Base-by-base conservation (phyloP, 2,888 invertebrate genomes). In the Amorpha juglandis region DNA sequence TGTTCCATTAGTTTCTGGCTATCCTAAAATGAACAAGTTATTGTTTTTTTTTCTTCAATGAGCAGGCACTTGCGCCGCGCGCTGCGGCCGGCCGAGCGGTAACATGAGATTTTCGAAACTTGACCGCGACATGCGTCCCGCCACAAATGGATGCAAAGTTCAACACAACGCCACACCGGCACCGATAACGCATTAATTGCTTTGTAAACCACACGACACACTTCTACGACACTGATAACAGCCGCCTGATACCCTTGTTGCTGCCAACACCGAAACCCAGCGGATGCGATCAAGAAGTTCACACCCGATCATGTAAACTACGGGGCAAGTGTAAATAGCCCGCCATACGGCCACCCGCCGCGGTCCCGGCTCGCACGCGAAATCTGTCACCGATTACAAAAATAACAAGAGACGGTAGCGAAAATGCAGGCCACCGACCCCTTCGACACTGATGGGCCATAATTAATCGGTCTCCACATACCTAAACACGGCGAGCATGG, bases 401-500 rank as follows among this genome's bases (percentile, higher is more conserved):
- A 86, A 89, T 86, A 80, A 80, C 74, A 52, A 71, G 69, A 78
- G 73, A 80, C 77, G 74, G 83, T 87, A 84, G 86, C 86, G 76
- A 88, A 87, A 87, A 83, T 82, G 79, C 80, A 84, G 90, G 89
- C 87, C 89, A 87, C 78, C 87, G 91, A 90, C 90, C 88, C 83
- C 87, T 83, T 78, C 78, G 77, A 78, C 82, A 84, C 83, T 88
- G 88, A 91, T 90, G 90, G 87, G 82, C 84, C 89, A 89, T 90
- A 91, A 91, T 92, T 91, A 91, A 91, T 90, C 88, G 85, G 79
- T 80, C 76, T 72, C 80, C 83, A 91, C 92, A 90, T 93, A 93
- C 93, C 93, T 93, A 92, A 92, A 91, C 88, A 87, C 84, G 82
- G 82, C 84, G 84, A 83, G 87, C 91, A 92, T 91, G 87, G 91